Base-by-base conservation (phyloP, 2,797 vertebrate genomes). In the Scomberomorus guttatus region DNA sequence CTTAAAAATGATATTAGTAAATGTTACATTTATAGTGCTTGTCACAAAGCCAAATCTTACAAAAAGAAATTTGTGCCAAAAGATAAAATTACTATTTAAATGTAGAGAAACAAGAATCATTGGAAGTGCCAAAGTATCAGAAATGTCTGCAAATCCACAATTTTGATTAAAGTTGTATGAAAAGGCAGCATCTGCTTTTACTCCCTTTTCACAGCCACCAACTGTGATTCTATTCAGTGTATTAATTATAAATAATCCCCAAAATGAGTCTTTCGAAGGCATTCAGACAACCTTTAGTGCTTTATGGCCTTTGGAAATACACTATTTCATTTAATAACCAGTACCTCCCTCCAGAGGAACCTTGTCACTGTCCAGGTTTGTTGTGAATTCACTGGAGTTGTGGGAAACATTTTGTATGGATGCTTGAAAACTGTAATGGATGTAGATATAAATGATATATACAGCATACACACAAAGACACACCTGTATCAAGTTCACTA, bases 341-440 rank as follows among this genome's bases (percentile, higher is more conserved):
- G 54, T 48, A 63, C 66, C 57, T 83, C 61, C 18, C 55, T 37
- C 7, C 17, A 44, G 56, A 75, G 34, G 27, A 80, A 46, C 54
- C 5, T 12, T 14, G 6, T 58, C 55, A 27, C 51, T 64, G 25
- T 69, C 57, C 24, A 37, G 58, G 80, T 79, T 88, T 86, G 84
- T 80, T 70, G 93, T 92, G 81, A 90, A 92, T 92, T 95, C 85
- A 89, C 89, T 87, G 90, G 90, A 91, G 78, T 93, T 86, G 94
- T 95, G 94, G 94, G 96, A 95, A 95, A 94, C 88, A 93, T 95
- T 96, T 96, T 96, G 94, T 97, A 94, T 92, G 96, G 95, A 96
- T 95, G 95, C 95, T 91, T 85, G 88, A 91, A 90, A 52, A 80
- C 25, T 60, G 29, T 32, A 75, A 65, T 5, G 29, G 71, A 52